Evolutionary conservation across 2,113 vertebrate genomes (phyloP).

Genomic region (Marcusenius ussheri): DNA sequence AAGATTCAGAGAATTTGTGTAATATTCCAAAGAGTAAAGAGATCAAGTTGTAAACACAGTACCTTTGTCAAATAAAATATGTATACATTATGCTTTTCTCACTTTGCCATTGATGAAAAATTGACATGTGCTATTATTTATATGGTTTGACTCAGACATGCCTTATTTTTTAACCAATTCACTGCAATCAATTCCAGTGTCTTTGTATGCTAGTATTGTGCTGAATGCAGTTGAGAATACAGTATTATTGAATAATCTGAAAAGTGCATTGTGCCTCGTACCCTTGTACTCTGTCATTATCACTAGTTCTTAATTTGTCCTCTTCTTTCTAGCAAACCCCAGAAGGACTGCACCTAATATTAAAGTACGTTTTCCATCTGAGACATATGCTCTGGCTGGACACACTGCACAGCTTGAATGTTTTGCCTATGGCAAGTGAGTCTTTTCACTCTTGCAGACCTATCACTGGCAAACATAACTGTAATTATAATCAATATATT

Average conservation of each 20-base stretch:
- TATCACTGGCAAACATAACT: not conserved
- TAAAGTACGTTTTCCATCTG: constrained; percentile 81
- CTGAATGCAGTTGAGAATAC: not conserved
- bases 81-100: not conserved
- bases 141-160: not conserved
- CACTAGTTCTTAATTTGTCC: not conserved
- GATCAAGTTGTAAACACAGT: not conserved
- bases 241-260: not conserved
- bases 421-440: constrained; percentile 92
- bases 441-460: constrained; percentile 8
- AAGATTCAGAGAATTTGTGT: not conserved
- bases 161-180: not conserved
- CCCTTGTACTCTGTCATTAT: not conserved
- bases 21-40: not conserved
- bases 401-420: constrained; percentile 81
- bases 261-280: not conserved
- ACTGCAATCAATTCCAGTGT: not conserved
- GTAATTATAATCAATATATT: not conserved
- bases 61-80: not conserved
- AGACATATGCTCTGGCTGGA: constrained; percentile 83
- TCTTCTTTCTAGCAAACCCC: constrained; percentile 51
- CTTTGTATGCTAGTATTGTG: not conserved
- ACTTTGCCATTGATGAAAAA: not conserved
- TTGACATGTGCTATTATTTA: not conserved
- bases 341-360: constrained; percentile 77